Percentiles rank a stretch among this genome's conserved stretches.
Conservation (phyloP, 2,888 invertebrate species). For the Stenichneumon culpator region DNA sequence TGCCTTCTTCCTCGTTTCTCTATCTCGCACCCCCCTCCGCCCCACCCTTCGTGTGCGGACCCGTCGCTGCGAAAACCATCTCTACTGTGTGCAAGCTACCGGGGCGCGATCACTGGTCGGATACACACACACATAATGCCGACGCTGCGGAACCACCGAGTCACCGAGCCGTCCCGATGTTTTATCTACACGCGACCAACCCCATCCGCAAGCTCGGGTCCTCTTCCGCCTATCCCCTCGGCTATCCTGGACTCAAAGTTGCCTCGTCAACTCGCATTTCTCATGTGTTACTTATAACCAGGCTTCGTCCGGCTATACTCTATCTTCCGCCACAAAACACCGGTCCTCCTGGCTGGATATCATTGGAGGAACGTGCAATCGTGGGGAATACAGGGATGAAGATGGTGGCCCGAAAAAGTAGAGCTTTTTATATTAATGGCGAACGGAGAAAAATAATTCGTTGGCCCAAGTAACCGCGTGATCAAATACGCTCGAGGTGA, state of each 20-base stretch:
- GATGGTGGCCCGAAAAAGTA: background rate
- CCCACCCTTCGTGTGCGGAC: constrained; percentile 11
- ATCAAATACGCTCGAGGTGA: background rate
- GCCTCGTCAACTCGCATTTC: constrained; percentile 55
- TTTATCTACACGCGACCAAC: constrained; percentile 50
- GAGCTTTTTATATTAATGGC: background rate
- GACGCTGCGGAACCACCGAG: constrained; percentile 36
- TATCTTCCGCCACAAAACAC: constrained; percentile 9
- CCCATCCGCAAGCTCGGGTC: constrained; percentile 16
- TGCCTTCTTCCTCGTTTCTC: constrained; percentile 20
- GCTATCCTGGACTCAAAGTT: constrained; percentile 42
- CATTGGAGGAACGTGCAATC: background rate
- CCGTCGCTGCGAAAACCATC: constrained; percentile 43
- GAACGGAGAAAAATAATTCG: background rate
- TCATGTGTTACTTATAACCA: constrained; percentile 37
- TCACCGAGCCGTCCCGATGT: constrained; percentile 46
- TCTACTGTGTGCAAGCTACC: constrained; percentile 10
- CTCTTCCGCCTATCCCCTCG: constrained; percentile 1
- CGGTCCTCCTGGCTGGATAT: background rate
- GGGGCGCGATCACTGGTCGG: background rate
- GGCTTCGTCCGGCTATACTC: constrained; percentile 5
- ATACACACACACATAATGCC: constrained; percentile 50
- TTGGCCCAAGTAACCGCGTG: background rate
- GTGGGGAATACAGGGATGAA: background rate
- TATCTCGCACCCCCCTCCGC: constrained; percentile 1